Conservation (phyloP, 2,113 vertebrate species). For the Oncorhynchus kisutch region DNA sequence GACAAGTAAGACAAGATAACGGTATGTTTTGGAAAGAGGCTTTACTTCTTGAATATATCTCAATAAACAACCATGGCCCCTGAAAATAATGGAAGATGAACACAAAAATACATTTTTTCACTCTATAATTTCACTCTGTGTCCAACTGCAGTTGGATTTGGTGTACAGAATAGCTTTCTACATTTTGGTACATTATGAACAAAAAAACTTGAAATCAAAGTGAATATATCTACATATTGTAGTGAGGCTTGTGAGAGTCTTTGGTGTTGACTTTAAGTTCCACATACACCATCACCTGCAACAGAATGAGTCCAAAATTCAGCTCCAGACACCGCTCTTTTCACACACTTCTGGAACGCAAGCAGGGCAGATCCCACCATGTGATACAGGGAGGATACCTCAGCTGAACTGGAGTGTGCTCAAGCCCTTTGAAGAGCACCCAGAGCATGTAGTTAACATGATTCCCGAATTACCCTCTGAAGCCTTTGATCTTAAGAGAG, state of each 20-base stretch:
- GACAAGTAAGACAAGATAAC: no score
- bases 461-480: slow-evolving; percentile 18
- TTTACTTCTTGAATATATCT: neutral
- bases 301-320: neutral
- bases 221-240: neutral
- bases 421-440: slow-evolving; percentile 1
- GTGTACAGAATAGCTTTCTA: neutral
- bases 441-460: slow-evolving; percentile 10
- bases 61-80: no score
- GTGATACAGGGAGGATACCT: slow-evolving; percentile 7
- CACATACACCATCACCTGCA: neutral
- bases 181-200: neutral
- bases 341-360: neutral
- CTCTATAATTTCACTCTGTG: neutral
- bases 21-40: neutral
- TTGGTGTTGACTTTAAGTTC: neutral
- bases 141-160: neutral
- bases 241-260: neutral
- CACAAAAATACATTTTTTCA: neutral
- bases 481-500: slow-evolving; percentile 21
- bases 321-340: neutral
- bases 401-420: slow-evolving; percentile 10
- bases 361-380: neutral
- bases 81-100: neutral
- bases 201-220: neutral